These are phyloP conservation scores for Apodemus sylvaticus DNA, from an alignment of 2,113 vertebrate species.

Conservation along the genomic window DNA sequence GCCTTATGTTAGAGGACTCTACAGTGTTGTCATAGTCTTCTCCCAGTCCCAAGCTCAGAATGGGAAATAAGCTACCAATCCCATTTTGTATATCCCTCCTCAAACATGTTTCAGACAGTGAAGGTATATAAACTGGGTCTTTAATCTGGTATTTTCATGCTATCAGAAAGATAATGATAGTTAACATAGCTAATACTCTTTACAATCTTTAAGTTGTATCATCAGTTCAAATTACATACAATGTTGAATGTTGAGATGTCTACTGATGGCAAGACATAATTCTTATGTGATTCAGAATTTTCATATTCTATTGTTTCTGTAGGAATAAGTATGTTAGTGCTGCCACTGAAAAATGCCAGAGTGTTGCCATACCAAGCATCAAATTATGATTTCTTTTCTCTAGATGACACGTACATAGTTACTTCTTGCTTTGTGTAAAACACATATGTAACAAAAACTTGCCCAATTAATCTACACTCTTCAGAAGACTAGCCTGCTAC, in stretches of 20 bases:
- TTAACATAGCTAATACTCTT: background rate
- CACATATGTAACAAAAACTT: background rate
- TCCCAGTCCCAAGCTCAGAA: background rate
- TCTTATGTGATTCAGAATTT: background rate
- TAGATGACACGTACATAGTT: background rate
- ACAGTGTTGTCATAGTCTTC: accelerated
- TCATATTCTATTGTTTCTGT: background rate
- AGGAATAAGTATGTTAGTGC: background rate
- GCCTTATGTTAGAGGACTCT: background rate
- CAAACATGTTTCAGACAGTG: background rate
- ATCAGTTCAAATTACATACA: background rate
- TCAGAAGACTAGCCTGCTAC: background rate
- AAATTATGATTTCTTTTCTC: background rate
- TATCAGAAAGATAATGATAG: background rate
- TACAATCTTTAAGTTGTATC: background rate
- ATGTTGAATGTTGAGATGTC: background rate
- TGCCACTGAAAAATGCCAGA: background rate
- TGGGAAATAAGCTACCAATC: accelerated
- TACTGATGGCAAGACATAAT: background rate
- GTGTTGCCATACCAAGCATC: background rate
- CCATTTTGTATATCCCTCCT: background rate
- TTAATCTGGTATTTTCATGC: background rate
- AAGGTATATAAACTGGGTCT: background rate
- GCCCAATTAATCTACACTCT: background rate
- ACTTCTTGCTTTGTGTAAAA: background rate